Evolutionary conservation across 2,113 vertebrate species (phyloP), one percentile per base, ranked within the genome.

Genomic region (Limanda limanda): DNA sequence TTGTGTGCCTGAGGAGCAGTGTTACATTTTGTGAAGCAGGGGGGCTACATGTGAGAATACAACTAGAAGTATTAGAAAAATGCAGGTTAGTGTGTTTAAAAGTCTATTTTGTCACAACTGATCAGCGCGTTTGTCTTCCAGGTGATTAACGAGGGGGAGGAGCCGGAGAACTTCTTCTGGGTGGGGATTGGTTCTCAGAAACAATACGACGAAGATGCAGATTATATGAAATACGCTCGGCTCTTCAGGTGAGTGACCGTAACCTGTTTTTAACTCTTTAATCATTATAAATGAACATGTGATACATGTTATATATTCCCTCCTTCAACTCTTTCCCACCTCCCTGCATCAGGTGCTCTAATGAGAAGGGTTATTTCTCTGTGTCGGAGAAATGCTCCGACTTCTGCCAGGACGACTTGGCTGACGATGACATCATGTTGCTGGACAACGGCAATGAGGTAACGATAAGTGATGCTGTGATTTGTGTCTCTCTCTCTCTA

Each of bases 161-260:
- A 99, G 87, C 98, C 98, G 0, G 97, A 99, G 87, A 99, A 99
- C 91, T 99, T 99, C 92, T 99, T 99, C 93, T 99, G 98, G 97
- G 97, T 99, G 1, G 98, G 98, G 68, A 97, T 99, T 0, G 98
- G 98, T 9, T 95, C 95, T 25, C 96, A 97, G 94, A 99, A 99
- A 79, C 83, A 92, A 2, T 99, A 98, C 0, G 98, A 99, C 0
- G 97, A 98, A 20, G 97, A 99, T 0, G 97, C 98, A 0, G 97
- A 98, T 0, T 99, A 98, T 45, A 99, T 99, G 98, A 98, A 98
- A 89, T 91, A 96, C 6, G 96, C 97, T 0, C 92, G 97, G 15
- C 97, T 99, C 55, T 99, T 99, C 94, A 96, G 98, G 98, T 97
- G 70, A 74, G 94, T 3, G 54, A 56, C 21, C n/a, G 4, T 13